These are phyloP conservation scores for Leucoraja ocellata DNA, from an alignment of 2,797 vertebrate genomes.

Conservation along the genomic window DNA sequence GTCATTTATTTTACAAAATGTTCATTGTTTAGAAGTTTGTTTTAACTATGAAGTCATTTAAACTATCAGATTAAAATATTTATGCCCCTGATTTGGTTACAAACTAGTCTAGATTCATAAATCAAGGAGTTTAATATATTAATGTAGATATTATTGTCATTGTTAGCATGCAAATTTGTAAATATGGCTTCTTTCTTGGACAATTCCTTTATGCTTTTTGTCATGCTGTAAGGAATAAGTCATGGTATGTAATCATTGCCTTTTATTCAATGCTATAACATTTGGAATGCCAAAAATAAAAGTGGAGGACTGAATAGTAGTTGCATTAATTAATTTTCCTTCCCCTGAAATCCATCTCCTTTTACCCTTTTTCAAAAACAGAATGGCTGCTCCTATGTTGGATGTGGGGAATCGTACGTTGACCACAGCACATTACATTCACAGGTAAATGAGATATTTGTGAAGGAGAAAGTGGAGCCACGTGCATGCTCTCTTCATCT, in stretches of 20 bases:
- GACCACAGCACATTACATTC: slow-evolving; percentile 96
- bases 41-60: not conserved
- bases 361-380: slow-evolving; percentile 45
- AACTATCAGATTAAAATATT: not conserved
- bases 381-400: slow-evolving; percentile 86
- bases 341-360: not conserved
- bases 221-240: not conserved
- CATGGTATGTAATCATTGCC: not conserved
- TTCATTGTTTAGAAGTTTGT: not conserved
- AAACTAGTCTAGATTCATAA: not conserved
- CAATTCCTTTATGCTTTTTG: not conserved
- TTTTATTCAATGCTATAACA: not conserved
- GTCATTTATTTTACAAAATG: not conserved
- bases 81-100: too few species aligned
- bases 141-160: not conserved
- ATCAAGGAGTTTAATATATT: not conserved
- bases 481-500: not conserved
- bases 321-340: not conserved
- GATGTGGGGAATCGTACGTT: slow-evolving; percentile 87
- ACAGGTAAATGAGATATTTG: slow-evolving; percentile 65
- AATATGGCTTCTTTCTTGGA: not conserved
- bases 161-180: not conserved
- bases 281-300: not conserved
- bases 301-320: not conserved
- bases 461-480: not conserved